These are phyloP conservation scores for Diarsia mendica DNA, from an alignment of 2,888 invertebrate genomes.

Conservation along the genomic window DNA sequence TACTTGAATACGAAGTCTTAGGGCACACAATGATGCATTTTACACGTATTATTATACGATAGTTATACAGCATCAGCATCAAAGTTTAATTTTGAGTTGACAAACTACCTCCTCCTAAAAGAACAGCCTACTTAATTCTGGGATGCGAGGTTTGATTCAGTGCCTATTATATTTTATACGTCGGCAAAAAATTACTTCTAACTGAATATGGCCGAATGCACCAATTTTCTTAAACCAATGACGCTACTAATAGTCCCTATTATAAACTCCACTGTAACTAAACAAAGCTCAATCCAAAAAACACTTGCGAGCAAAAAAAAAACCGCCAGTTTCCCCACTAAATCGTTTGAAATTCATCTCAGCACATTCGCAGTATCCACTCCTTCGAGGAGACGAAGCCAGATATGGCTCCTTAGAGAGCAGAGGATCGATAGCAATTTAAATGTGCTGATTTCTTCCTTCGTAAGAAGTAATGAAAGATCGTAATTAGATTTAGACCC, in stretches of 20 bases:
- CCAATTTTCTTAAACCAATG: neutral
- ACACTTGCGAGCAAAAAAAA: slow-evolving; percentile 43
- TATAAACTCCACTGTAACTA: neutral
- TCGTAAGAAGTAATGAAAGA: slow-evolving; percentile 81
- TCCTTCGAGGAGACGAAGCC: slow-evolving; percentile 51
- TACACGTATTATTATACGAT: no score
- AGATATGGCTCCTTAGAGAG: slow-evolving; percentile 67
- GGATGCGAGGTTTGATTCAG: neutral
- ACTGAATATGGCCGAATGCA: neutral
- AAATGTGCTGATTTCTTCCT: slow-evolving; percentile 76
- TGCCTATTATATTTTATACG: no score
- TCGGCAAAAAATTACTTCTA: no score
- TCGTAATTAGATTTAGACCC: slow-evolving; percentile 81
- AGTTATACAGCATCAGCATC: neutral
- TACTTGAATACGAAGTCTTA: neutral
- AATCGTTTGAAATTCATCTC: slow-evolving; percentile 73
- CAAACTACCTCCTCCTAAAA: neutral
- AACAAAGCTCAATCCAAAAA: slow-evolving; percentile 24
- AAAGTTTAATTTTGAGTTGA: neutral
- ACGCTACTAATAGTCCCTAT: neutral
- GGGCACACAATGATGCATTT: neutral
- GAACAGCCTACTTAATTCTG: neutral
- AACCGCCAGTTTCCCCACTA: slow-evolving; percentile 48
- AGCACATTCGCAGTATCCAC: slow-evolving; percentile 64
- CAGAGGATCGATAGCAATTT: slow-evolving; percentile 76